Conservation (phyloP, 53 echinoderm and acorn worm genomes). For the Temnopleurus reevesii region DNA sequence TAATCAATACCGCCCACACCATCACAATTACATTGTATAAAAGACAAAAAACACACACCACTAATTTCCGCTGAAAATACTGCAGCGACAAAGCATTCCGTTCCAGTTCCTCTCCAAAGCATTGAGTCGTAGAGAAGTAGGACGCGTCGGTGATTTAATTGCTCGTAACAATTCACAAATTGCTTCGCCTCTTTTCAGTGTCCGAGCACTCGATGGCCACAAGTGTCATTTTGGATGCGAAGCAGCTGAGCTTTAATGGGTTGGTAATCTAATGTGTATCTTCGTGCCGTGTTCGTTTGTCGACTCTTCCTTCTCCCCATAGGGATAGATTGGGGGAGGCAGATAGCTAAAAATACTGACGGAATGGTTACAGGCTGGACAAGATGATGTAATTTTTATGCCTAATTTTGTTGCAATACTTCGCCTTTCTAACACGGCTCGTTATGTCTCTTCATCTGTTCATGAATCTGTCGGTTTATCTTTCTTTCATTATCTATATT, state of each 20-base stretch:
- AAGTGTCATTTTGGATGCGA: conserved; percentile 10
- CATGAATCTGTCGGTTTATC: too few relatives aligned
- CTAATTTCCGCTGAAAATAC: too few relatives aligned
- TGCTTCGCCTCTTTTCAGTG: neutral
- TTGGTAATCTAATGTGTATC: neutral
- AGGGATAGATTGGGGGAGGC: neutral
- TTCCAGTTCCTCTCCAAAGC: too few relatives aligned
- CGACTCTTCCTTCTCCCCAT: neutral
- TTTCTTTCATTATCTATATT: too few relatives aligned
- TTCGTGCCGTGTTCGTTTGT: neutral
- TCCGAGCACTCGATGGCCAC: neutral
- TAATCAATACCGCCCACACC: too few relatives aligned
- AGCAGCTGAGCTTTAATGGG: conserved; percentile 18
- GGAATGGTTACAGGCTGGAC: neutral
- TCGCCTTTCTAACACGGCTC: too few relatives aligned
- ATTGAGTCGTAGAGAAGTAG: neutral
- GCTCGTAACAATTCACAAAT: conserved; percentile 19
- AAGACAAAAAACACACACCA: too few relatives aligned
- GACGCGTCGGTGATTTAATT: neutral
- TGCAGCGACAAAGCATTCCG: too few relatives aligned
- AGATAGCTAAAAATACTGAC: neutral
- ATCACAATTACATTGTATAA: too few relatives aligned
- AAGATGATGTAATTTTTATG: too few relatives aligned
- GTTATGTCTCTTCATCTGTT: too few relatives aligned
- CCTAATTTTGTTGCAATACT: too few relatives aligned